Evolutionary conservation across 2,113 vertebrate species (phyloP).

Genomic region (Amblyornis subalaris): DNA sequence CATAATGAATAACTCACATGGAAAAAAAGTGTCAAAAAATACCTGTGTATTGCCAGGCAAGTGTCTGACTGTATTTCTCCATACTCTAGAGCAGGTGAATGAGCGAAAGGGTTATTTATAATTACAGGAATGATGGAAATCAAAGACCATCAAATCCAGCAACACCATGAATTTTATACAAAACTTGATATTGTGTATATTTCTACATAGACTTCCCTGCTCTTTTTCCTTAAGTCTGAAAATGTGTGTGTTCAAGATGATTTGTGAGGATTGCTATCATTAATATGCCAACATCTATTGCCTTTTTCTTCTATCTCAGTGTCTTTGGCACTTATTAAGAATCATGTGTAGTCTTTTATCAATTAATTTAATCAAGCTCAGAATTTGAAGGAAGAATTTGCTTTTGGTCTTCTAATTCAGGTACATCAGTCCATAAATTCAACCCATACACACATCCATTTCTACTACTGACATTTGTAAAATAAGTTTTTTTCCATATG

Average conservation of each 20-base stretch:
- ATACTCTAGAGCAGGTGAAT: neutral
- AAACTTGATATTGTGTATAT: neutral
- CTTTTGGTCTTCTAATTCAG: neutral
- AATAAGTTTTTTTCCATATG: neutral
- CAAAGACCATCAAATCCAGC: neutral
- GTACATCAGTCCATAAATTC: neutral
- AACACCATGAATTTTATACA: neutral
- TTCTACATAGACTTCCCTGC: neutral
- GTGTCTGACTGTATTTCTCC: slow-evolving; percentile 9
- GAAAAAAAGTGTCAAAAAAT: slow-evolving; percentile 53
- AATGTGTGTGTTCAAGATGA: neutral
- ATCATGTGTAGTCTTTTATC: neutral
- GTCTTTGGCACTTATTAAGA: neutral
- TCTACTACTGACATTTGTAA: neutral
- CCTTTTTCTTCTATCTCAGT: neutral
- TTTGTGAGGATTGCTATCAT: neutral
- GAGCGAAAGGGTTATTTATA: neutral
- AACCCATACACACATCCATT: neutral
- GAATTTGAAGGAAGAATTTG: neutral
- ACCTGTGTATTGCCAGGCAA: slow-evolving; percentile 48
- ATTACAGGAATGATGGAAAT: neutral
- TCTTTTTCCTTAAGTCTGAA: neutral
- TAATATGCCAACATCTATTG: neutral
- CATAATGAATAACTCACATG: slow-evolving; percentile 68
- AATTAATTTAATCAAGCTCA: neutral